These are phyloP conservation scores for Clepsis dumicolana DNA, from an alignment of 2,888 invertebrate species.

Conservation along the genomic window DNA sequence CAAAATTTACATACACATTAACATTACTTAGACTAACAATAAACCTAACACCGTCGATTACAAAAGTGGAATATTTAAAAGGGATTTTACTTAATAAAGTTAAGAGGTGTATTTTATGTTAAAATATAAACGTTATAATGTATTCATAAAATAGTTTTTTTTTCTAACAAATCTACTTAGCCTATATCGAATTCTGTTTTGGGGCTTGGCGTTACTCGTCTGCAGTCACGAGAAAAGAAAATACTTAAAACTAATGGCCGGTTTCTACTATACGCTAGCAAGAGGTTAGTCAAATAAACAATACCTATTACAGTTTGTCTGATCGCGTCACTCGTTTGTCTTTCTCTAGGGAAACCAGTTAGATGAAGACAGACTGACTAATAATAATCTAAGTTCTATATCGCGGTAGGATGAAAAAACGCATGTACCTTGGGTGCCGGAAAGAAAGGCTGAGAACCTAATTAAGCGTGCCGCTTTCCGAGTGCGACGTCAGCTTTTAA, in stretches of 20 bases:
- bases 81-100: constrained; percentile 37
- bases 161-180: constrained; percentile 56
- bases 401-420: too few relatives aligned
- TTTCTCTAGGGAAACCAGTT: not conserved
- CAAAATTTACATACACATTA: constrained; percentile 77
- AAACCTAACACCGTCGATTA: constrained; percentile 62
- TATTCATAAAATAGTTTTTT: constrained; percentile 68
- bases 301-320: too few relatives aligned
- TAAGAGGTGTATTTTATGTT: constrained; percentile 54
- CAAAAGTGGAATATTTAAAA: constrained; percentile 44
- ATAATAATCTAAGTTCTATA: too few relatives aligned
- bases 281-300: not conserved
- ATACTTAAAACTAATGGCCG: constrained; percentile 36
- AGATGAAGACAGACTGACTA: not conserved
- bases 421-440: too few relatives aligned
- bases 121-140: constrained; percentile 65
- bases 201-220: constrained; percentile 58
- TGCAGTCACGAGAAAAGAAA: constrained; percentile 44
- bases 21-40: constrained; percentile 57
- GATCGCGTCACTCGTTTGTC: not conserved
- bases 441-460: too few relatives aligned
- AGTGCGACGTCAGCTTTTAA: too few relatives aligned
- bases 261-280: constrained; percentile 11
- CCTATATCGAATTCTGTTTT: constrained; percentile 52
- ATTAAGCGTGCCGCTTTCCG: too few relatives aligned